These are phyloP conservation scores for Lepas anatifera DNA, from an alignment of 2,888 invertebrate species.

Conservation along the genomic window DNA sequence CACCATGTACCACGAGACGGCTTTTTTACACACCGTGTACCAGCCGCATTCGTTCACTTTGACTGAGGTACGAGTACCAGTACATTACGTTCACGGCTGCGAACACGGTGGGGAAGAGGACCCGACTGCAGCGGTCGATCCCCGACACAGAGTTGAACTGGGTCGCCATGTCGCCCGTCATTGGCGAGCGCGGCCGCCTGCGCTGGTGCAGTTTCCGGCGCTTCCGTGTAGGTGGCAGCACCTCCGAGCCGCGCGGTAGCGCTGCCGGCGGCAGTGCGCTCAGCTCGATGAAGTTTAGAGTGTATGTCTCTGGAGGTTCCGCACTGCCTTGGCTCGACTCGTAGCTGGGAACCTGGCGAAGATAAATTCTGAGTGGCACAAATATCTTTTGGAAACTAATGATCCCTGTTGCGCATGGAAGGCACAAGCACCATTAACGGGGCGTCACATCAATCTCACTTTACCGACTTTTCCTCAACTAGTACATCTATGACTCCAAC, in stretches of 20 bases:
- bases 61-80: conserved; percentile 56
- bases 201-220: background rate
- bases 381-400: too few relatives aligned
- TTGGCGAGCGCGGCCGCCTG: background rate
- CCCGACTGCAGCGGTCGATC: conserved; percentile 59
- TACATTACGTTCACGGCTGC: conserved; percentile 62
- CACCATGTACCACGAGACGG: too few relatives aligned
- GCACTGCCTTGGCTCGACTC: too few relatives aligned
- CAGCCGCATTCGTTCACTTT: conserved; percentile 14
- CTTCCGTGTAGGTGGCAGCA: background rate
- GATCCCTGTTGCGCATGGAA: too few relatives aligned
- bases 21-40: background rate
- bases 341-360: background rate
- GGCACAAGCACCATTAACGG: too few relatives aligned
- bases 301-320: background rate
- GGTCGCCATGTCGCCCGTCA: background rate
- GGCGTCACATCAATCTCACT: background rate
- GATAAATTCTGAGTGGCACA: too few relatives aligned
- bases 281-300: background rate
- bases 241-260: background rate
- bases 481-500: too few relatives aligned
- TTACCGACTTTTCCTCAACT: background rate
- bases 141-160: conserved; percentile 60
- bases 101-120: conserved; percentile 64
- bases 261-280: background rate